Percentiles rank a stretch among this genome's conserved stretches.
Evolutionary conservation across 1,140 invertebrate species (phyloP).

Genomic region (Monochamus saltuarius): DNA sequence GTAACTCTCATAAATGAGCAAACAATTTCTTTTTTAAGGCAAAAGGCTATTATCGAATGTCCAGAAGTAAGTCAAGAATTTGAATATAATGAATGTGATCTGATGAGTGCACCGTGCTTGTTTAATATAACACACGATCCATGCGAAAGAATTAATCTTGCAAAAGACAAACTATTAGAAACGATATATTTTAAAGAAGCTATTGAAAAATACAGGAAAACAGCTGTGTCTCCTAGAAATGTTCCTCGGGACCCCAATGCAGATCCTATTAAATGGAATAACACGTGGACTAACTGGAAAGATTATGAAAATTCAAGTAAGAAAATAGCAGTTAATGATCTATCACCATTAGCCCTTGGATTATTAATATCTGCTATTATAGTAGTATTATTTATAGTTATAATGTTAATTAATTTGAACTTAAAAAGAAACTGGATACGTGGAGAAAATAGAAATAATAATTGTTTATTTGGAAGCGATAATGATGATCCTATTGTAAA

Average conservation of each 20-base stretch:
- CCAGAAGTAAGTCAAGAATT: slow-evolving; percentile 11
- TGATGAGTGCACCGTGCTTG: slow-evolving; percentile 63
- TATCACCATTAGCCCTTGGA: slow-evolving; percentile 37
- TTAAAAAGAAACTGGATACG: no score
- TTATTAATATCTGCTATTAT: slow-evolving; percentile 8
- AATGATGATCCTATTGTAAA: no score
- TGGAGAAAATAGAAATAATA: no score
- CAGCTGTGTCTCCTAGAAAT: slow-evolving; percentile 57
- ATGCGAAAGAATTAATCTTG: slow-evolving; percentile 74
- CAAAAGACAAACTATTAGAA: slow-evolving; percentile 52
- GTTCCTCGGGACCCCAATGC: slow-evolving; percentile 55
- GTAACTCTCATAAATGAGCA: slow-evolving; percentile 45
- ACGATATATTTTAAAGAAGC: slow-evolving; percentile 53
- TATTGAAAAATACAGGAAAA: slow-evolving; percentile 53
- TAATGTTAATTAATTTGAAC: no score
- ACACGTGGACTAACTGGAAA: slow-evolving; percentile 60
- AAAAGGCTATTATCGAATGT: slow-evolving; percentile 52
- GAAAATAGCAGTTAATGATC: slow-evolving; percentile 26
- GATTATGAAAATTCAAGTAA: slow-evolving; percentile 46
- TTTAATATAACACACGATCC: slow-evolving; percentile 75
- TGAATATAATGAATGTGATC: slow-evolving; percentile 53
- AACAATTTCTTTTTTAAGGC: slow-evolving; percentile 50
- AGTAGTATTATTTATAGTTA: no score
- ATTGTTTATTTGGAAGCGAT: no score
- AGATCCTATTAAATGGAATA: slow-evolving; percentile 58